Conservation (phyloP, 2,888 invertebrate genomes). For the Notodonta dromedarius region DNA sequence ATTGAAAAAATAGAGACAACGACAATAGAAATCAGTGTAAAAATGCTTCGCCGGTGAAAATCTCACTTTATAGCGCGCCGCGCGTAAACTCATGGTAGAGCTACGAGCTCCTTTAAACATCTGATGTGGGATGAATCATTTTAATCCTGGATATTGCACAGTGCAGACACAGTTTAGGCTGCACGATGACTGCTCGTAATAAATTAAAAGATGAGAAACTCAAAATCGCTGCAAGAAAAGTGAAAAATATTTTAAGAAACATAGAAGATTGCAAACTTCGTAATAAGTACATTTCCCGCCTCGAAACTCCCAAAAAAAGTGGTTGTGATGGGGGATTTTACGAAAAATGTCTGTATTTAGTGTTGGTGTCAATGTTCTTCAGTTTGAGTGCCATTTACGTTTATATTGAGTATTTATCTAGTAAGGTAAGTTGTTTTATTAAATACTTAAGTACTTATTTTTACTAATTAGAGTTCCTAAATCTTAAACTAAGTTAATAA, state of each 20-base stretch:
- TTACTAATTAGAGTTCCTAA: too few relatives aligned
- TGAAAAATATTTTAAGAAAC: conserved; percentile 66
- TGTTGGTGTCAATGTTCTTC: conserved; percentile 19
- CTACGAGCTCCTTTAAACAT: conserved; percentile 48
- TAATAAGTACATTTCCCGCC: conserved; percentile 50
- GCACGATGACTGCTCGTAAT: conserved; percentile 18
- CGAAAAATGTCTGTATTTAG: conserved; percentile 1
- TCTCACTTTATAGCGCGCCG: too few relatives aligned
- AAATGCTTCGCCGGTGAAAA: too few relatives aligned
- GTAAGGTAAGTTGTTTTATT: conserved; percentile 41
- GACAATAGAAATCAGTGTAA: too few relatives aligned
- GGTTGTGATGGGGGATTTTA: background rate
- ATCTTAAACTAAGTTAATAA: too few relatives aligned
- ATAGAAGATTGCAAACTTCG: conserved; percentile 61
- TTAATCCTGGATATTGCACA: background rate
- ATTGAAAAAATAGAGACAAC: too few relatives aligned
- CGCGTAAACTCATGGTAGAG: too few relatives aligned
- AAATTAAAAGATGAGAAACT: conserved; percentile 65
- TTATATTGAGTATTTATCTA: conserved; percentile 45
- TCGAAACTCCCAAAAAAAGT: conserved; percentile 42
- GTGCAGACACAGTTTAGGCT: background rate
- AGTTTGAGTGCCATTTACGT: conserved; percentile 41
- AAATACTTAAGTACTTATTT: too few relatives aligned
- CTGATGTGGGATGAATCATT: conserved; percentile 15
- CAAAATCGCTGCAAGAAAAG: conserved; percentile 67